phyloP scores from a whole-genome alignment of 1,140 invertebrate species.

The Pinna nobilis region DNA sequence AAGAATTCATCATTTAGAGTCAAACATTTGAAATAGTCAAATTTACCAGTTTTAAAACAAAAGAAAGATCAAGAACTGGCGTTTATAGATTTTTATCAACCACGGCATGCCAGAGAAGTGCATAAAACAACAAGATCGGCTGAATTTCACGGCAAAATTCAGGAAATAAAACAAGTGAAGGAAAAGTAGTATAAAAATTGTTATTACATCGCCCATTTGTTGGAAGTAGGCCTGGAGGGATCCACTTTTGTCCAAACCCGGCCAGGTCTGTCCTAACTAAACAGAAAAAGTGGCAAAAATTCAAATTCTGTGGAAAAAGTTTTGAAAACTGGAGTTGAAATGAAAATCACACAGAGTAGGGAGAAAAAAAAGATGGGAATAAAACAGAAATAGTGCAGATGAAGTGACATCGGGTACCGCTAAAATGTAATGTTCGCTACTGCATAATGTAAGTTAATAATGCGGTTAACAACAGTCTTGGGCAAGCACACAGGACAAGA shows the following conservation, averaged over 20 bases:
- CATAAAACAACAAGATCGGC: not conserved
- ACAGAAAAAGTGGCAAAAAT: conserved; percentile 1
- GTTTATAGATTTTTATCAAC: no score
- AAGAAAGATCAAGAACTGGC: no score
- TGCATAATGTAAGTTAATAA: no score
- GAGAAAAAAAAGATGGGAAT: no score
- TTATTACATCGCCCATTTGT: conserved; percentile 28
- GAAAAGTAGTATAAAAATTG: conserved; percentile 11
- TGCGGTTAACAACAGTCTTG: no score
- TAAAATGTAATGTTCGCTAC: no score
- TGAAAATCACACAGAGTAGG: not conserved
- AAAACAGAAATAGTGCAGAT: no score
- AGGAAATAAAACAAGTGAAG: not conserved
- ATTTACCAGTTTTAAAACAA: no score
- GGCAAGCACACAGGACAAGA: no score
- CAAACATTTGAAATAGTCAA: no score
- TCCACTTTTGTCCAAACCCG: conserved; percentile 18
- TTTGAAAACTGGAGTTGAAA: not conserved
- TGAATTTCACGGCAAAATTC: conserved; percentile 2
- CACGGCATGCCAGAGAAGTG: conserved; percentile 12
- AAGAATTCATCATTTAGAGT: no score
- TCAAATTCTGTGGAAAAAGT: not conserved
- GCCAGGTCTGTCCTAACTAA: conserved; percentile 11
- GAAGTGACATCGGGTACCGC: no score
- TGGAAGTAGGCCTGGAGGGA: conserved; percentile 25